These are phyloP conservation scores for Pinna nobilis DNA, from an alignment of 1,140 invertebrate species.

Conservation along the genomic window DNA sequence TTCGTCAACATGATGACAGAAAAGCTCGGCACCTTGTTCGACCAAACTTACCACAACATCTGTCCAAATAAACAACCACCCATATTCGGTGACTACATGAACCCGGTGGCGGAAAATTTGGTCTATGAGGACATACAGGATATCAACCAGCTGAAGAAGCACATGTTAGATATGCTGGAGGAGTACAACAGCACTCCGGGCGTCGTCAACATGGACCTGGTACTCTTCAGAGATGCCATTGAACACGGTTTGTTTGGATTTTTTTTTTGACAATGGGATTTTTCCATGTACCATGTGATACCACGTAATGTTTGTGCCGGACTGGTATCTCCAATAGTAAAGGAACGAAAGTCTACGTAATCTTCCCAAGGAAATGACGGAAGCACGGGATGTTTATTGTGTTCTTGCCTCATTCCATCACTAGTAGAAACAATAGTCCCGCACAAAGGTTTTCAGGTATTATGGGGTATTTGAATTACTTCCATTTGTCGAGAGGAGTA, in stretches of 20 bases:
- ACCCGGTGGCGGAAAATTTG: conserved; percentile 80
- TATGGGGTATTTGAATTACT: no score
- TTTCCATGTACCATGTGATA: no score
- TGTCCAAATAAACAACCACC: conserved; percentile 85
- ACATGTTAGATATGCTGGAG: conserved; percentile 82
- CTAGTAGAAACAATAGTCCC: no score
- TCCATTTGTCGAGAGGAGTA: no score
- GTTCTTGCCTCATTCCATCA: no score
- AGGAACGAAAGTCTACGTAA: no score
- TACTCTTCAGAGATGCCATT: conserved; percentile 89
- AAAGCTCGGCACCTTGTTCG: conserved; percentile 84
- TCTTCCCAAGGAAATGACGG: no score
- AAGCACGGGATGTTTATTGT: no score
- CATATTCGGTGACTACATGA: conserved; percentile 85
- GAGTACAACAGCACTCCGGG: conserved; percentile 88
- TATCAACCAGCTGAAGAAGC: conserved; percentile 78
- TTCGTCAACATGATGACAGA: conserved; percentile 83
- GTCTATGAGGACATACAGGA: conserved; percentile 87
- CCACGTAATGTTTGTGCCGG: no score
- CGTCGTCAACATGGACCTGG: conserved; percentile 85
- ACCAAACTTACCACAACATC: conserved; percentile 85
- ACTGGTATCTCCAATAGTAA: no score
- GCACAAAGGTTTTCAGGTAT: no score
- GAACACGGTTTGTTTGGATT: conserved; percentile 79
- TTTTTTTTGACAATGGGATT: background rate